Base-by-base conservation (phyloP, 2,888 invertebrate species). In the Parnassius apollo region DNA sequence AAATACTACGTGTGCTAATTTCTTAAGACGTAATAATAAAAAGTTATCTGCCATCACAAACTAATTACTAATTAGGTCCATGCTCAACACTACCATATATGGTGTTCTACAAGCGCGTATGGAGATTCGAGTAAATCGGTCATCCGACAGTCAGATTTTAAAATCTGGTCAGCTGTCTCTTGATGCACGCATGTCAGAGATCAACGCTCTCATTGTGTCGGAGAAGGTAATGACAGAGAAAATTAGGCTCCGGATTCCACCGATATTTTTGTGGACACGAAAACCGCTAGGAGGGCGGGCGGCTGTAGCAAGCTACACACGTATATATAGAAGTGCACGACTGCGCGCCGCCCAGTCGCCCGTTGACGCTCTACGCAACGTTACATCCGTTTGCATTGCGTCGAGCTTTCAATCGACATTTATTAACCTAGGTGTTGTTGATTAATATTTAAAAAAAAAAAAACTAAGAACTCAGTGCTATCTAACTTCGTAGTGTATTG, bases 131-230 rank as follows among this genome's bases (percentile, higher is more conserved):
- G 66, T 74, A 82, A 81, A 69, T 77, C 75, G 77, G 78, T 70
- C 77, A 75, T 69, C 65, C 69, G 75, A 70, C 73, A 72, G 71
- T 72, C 69, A 69, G 75, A 75, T 76, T 74, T 71, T 73, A 83
- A 76, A 86, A 85, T 81, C 75, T 88, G 83, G 85, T 82, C 83
- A 86, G 80, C 72, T 80, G 82, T 82, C 80, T 76, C 74, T 72
- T 75, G 74, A 78, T 84, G 84, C 85, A 82, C 70, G 74, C 75
- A 76, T 69, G 68, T 70, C 75, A 71, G 82, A 84, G 91, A 91
- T 89, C 91, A 91, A 90, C 81, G 91, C 82, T 88, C 91, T 76
- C 90, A 88, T 88, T 90, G 90, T 89, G 85, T 80, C 82, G 80
- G 80, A 78, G 76, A 78, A 82, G 82, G 81, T 85, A 86, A 85